Evolutionary conservation across 2,888 invertebrate species (phyloP).

Genomic region (Autographa pulchrina): DNA sequence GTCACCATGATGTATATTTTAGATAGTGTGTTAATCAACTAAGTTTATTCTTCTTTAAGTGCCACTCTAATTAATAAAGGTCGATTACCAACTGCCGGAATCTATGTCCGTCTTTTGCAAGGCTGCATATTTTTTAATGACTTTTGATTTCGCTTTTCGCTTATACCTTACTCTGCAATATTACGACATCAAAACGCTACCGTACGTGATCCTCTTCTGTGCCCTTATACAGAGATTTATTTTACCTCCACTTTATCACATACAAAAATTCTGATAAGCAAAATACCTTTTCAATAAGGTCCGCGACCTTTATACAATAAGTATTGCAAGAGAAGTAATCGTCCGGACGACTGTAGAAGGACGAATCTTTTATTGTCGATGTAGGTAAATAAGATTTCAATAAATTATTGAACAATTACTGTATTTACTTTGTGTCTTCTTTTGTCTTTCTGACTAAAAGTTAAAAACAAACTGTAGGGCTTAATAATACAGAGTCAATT

Average conservation of each 20-base stretch:
- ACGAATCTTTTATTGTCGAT: conserved; percentile 5
- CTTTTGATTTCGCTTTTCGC: conserved; percentile 6
- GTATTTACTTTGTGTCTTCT: background rate
- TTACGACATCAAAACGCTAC: conserved; percentile 64
- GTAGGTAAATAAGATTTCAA: conserved; percentile 3
- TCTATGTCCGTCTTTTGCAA: too few species aligned
- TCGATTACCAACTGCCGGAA: too few species aligned
- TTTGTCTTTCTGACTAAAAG: background rate
- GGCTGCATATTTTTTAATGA: background rate
- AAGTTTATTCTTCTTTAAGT: too few species aligned
- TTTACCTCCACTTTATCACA: conserved; percentile 61
- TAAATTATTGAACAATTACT: background rate
- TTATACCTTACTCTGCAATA: conserved; percentile 27
- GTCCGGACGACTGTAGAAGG: conserved; percentile 1
- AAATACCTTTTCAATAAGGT: conserved; percentile 12
- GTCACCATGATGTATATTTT: background rate
- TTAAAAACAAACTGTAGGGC: background rate
- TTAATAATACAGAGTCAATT: too few species aligned
- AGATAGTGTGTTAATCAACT: too few species aligned
- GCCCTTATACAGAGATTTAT: conserved; percentile 67
- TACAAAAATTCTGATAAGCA: conserved; percentile 53
- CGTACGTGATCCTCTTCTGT: conserved; percentile 63
- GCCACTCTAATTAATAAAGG: too few species aligned
- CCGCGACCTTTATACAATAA: conserved; percentile 6
- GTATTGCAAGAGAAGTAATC: conserved; percentile 10